Base-by-base conservation (phyloP, 2,888 invertebrate genomes). In the Molorchus minor region DNA sequence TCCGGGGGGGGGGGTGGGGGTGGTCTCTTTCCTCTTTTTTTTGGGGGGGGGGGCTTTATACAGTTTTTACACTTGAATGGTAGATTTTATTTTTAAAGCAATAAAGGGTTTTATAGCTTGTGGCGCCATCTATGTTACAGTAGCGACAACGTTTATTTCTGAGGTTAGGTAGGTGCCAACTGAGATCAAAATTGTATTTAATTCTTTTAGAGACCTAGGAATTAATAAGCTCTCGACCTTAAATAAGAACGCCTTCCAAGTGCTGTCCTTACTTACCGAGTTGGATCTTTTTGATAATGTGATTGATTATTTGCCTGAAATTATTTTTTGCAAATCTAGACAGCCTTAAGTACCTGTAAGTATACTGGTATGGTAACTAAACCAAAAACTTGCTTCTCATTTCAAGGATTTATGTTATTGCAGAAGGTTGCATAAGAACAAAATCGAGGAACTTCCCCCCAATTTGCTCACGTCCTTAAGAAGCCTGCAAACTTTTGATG, bases 221-320 rank as follows among this genome's bases (percentile, higher is more conserved):
- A 86, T 88, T 2, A 92, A 92, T 76, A 84, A 84, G 65, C 76
- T 91, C 53, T 83, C 86, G 10, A 88, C 89, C 0, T 76, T 91
- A 45, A 87, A 91, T 77, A 88, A 88, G 74, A 86, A 87, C 61
- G 85, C 88, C 0, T 90, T 92, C 73, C 84, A 84, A 66, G 86
- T 86, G 5, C 82, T 92, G 80, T 82, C 83, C 2, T 84, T 86
- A 17, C 79, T 92, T 2, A 83, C 82, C 45, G 87, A 89, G 71
- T 76, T 89, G 47, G 89, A 92, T 76, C 83, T 93, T 72, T 91
- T 90, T 65, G 88, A 89, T 72, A 93, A 93, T 77, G 84, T 84
- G 55, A 83, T 93, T 16, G 87, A 88, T 68, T 86, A 84, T 72
- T 76, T 92, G 19, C 88, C 90, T 0, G 82, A 84, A 1, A 83